These are phyloP conservation scores for Tigriopus japonicus DNA, from an alignment of 1,140 invertebrate species.

Conservation along the genomic window DNA sequence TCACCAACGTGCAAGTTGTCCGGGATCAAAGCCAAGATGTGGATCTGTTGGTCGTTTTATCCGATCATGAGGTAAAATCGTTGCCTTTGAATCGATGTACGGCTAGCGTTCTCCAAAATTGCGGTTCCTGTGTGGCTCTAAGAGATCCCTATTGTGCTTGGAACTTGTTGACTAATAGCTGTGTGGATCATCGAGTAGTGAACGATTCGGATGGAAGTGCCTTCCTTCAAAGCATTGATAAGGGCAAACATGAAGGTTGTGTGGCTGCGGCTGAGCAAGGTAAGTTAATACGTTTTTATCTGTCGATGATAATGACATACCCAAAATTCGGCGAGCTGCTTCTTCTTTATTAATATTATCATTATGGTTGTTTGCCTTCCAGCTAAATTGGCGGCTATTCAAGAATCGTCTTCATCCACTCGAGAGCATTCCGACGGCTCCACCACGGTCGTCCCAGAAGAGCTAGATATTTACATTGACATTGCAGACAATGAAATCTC, in stretches of 20 bases:
- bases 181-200: conserved; percentile 31
- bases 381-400: not conserved
- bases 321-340: no score
- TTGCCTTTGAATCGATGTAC: conserved; percentile 70
- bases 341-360: no score
- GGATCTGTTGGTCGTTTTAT: conserved; percentile 55
- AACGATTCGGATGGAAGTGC: not conserved
- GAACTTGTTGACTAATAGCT: conserved; percentile 53
- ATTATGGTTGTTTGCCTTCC: not conserved
- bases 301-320: no score
- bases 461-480: not conserved
- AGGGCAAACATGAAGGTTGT: not conserved
- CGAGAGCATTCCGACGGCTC: no score
- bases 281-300: not conserved
- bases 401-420: not conserved
- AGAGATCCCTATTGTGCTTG: conserved; percentile 97
- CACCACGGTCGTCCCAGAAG: not conserved
- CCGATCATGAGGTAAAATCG: conserved; percentile 62
- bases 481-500: not conserved
- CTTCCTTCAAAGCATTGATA: not conserved
- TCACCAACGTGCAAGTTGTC: conserved; percentile 27
- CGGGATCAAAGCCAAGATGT: not conserved
- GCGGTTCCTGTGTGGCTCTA: conserved; percentile 62
- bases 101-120: conserved; percentile 24
- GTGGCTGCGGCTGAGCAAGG: not conserved